Percentiles rank a stretch among this genome's conserved stretches.
phyloP scores from a whole-genome alignment of 2,797 vertebrate species.

The Pipistrellus kuhlii region DNA sequence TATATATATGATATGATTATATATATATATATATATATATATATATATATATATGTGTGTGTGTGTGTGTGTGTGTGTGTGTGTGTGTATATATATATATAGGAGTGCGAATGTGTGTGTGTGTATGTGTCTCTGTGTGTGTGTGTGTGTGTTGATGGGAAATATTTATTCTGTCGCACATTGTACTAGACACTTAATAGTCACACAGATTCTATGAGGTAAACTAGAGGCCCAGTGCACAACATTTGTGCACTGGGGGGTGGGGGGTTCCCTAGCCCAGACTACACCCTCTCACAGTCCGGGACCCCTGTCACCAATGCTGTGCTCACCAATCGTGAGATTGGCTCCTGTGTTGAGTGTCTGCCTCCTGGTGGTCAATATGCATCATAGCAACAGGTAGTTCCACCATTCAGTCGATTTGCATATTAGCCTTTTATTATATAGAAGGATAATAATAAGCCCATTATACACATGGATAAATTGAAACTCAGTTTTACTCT shows the following conservation, averaged over 20 bases:
- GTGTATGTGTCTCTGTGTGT: neutral
- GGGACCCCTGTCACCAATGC: no score
- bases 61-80: neutral
- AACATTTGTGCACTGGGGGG: no score
- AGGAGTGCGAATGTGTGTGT: neutral
- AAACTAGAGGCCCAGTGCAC: neutral
- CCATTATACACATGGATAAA: neutral
- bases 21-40: neutral
- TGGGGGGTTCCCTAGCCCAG: rapidly evolving
- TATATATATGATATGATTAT: neutral
- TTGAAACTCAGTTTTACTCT: neutral
- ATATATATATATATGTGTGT: neutral
- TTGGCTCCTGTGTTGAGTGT: no score
- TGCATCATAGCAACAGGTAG: no score
- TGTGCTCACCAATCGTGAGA: no score
- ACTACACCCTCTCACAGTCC: no score
- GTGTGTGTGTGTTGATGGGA: neutral
- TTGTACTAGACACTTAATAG: neutral
- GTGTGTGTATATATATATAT: no score
- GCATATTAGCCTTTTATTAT: no score
- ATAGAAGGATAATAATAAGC: neutral
- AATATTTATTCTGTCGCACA: neutral
- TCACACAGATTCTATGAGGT: neutral
- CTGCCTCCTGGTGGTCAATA: no score
- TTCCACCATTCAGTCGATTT: no score